Conservation (phyloP, 1,140 invertebrate species). For the Neotoxoptera formosana region DNA sequence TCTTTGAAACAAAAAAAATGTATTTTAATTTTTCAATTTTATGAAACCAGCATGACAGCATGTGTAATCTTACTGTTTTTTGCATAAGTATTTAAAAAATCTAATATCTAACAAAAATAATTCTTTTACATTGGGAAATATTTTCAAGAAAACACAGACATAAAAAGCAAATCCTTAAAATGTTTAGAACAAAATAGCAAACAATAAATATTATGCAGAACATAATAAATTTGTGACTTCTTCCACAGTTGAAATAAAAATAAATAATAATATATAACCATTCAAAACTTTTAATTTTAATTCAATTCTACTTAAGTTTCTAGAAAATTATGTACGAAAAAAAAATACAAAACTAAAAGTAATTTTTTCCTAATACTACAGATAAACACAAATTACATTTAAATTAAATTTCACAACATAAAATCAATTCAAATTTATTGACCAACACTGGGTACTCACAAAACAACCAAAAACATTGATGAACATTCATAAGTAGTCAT, state of each 20-base stretch:
- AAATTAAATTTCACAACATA: background rate
- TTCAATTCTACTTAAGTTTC: background rate
- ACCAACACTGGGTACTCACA: slow-evolving; percentile 1
- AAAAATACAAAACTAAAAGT: background rate
- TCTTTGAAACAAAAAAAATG: background rate
- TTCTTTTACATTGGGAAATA: background rate
- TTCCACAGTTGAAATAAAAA: background rate
- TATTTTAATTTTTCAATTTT: background rate
- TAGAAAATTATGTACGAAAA: background rate
- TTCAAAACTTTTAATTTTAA: background rate
- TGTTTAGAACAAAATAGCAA: background rate
- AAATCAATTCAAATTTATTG: slow-evolving; percentile 7
- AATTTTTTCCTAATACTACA: background rate
- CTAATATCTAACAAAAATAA: background rate
- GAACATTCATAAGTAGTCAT: background rate
- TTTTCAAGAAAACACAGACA: background rate
- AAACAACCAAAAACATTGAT: slow-evolving; percentile 36
- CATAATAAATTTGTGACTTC: background rate
- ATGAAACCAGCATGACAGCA: background rate
- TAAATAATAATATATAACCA: background rate
- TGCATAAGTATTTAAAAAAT: background rate
- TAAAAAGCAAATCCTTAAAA: background rate
- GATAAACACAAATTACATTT: background rate
- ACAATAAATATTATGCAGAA: background rate
- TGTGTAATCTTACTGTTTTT: background rate